A percentile compares a stretch with the other conserved stretches of the same genome.
phyloP scores from a whole-genome alignment of 2,888 invertebrate species.

The Lithodes maja region DNA sequence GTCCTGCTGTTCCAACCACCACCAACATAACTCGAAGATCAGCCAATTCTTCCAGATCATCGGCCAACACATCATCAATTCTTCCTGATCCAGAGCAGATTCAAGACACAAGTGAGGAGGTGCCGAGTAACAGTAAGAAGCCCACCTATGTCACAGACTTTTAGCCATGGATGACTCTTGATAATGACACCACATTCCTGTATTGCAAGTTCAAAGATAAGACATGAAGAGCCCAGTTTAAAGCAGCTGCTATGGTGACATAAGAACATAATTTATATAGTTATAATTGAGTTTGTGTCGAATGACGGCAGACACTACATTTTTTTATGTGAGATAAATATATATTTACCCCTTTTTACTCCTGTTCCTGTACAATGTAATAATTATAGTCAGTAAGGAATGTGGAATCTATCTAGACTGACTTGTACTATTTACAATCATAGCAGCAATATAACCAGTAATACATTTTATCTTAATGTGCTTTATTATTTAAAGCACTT shows the following conservation, averaged over 20 bases:
- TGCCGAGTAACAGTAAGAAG: slow-evolving; percentile 23
- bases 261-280: too few relatives aligned
- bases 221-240: slow-evolving; percentile 17
- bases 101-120: slow-evolving; percentile 28
- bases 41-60: not conserved
- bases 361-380: not conserved
- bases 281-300: too few relatives aligned
- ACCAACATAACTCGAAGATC: slow-evolving; percentile 10
- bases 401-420: not conserved
- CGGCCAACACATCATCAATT: not conserved
- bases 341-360: not conserved
- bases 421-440: not conserved
- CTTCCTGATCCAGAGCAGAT: slow-evolving; percentile 9
- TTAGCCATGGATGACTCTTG: slow-evolving; percentile 37
- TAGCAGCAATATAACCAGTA: not conserved
- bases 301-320: not conserved
- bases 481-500: not conserved
- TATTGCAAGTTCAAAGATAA: slow-evolving; percentile 26
- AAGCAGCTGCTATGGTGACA: not conserved
- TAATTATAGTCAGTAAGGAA: not conserved
- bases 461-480: not conserved
- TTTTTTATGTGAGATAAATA: not conserved
- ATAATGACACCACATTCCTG: not conserved
- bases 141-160: slow-evolving; percentile 52
- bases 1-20: slow-evolving; percentile 31